These are phyloP conservation scores for Limnephilus rhombicus DNA, from an alignment of 2,888 invertebrate genomes.

Conservation along the genomic window DNA sequence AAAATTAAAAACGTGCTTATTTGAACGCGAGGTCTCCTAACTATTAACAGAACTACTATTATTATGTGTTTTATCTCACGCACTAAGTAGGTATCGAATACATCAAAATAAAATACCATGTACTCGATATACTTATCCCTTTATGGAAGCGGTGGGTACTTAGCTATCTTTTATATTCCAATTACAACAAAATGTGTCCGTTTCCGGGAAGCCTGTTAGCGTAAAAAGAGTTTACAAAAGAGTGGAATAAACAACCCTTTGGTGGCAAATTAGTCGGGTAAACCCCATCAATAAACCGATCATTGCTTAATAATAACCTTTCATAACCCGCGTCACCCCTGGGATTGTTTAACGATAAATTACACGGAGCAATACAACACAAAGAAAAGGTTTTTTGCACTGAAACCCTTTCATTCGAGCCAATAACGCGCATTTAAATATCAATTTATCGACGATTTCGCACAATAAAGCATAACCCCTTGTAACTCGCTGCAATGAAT, in stretches of 20 bases:
- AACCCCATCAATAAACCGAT: slow-evolving; percentile 64
- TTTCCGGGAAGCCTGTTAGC: slow-evolving; percentile 50
- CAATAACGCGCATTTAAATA: slow-evolving; percentile 64
- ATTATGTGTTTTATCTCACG: not conserved
- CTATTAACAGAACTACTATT: no score
- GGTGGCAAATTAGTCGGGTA: slow-evolving; percentile 61
- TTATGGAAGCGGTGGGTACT: not conserved
- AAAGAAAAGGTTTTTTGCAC: slow-evolving; percentile 55
- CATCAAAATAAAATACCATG: not conserved
- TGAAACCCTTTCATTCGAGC: slow-evolving; percentile 61
- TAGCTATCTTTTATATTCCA: slow-evolving; percentile 29
- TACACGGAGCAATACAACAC: slow-evolving; percentile 59
- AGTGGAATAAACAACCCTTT: slow-evolving; percentile 57
- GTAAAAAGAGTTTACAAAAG: slow-evolving; percentile 52
- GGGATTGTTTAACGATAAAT: slow-evolving; percentile 65
- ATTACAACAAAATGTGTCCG: slow-evolving; percentile 33
- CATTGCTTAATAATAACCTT: slow-evolving; percentile 61
- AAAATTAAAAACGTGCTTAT: no score
- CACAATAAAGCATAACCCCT: slow-evolving; percentile 61
- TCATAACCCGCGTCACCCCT: slow-evolving; percentile 58
- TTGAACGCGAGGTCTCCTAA: no score
- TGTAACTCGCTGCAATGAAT: slow-evolving; percentile 30
- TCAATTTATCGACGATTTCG: slow-evolving; percentile 61
- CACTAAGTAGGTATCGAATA: not conserved
- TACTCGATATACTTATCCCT: not conserved